Base-by-base conservation (phyloP, 35 echinoderm and acorn worm species). In the Diadema setosum region DNA sequence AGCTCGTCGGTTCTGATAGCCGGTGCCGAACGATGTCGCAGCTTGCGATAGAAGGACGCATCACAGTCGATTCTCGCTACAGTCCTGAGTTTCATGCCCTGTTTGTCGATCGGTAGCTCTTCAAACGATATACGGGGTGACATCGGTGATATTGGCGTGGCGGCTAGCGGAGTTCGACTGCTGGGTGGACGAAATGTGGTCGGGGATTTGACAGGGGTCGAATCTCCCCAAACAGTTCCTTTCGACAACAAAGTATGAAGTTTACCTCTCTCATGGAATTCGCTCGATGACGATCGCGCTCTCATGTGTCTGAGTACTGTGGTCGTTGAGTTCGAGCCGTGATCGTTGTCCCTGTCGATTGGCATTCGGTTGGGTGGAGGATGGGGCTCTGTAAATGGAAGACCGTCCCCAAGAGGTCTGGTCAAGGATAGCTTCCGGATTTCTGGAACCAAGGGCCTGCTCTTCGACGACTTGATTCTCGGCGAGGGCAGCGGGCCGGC, bases 121-220 rank as follows among this genome's bases (percentile, higher is more conserved):
- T 78, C 73, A 41, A 78, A 78, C 7, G 73, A 78, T 78, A 78
- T 78, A 33, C 73, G 73, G 25, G 73, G 73, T 12, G 73, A 78
- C 73, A 78, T 78, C 2, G n/a, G n/a, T n/a, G n/a, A n/a, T n/a
- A n/a, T n/a, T 11, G 73, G 73, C 7, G 73, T 23, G 16, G 73
- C 21, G 9, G 12, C 30, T 11, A 78, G 37, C 35, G 73, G 33
- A 24, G 73, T 41, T 78, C 40, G 33, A 36, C 44, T 41, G 35
- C 35, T 78, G 39, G 33, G 73, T 78, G 73, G 37, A 43, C 73
- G 39, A 44, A 78, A 78, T 26, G 29, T 34, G 25, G 29, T n/a
- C 73, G 33, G 37, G n/a, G 73, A 78, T 4, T 67, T n/a, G 24
- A 33, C 37, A 17, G n/a, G 35, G 35, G 2, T 11, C 21, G 73